Conservation (phyloP, 2,888 invertebrate species). For the Pachymerium ferrugineum region DNA sequence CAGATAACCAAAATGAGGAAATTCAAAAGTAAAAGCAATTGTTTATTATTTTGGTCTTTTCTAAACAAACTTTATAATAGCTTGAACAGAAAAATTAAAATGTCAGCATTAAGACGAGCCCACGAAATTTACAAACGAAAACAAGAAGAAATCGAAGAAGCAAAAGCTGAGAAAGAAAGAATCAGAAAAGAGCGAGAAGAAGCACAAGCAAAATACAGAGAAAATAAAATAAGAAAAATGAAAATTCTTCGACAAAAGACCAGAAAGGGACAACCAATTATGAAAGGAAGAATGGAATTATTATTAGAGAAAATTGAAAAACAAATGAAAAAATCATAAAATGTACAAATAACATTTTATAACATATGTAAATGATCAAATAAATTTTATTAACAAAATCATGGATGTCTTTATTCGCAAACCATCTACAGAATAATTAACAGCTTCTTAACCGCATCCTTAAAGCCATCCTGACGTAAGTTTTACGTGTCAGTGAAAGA, state of each 20-base stretch:
- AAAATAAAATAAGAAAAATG: background rate
- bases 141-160: background rate
- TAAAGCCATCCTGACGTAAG: background rate
- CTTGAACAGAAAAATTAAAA: conserved; percentile 5
- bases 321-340: background rate
- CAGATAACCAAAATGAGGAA: background rate
- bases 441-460: background rate
- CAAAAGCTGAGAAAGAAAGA: background rate
- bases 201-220: background rate
- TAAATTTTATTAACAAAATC: background rate
- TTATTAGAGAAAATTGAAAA: conserved; percentile 22
- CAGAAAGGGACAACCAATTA: conserved; percentile 4
- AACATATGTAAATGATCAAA: background rate
- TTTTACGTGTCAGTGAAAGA: background rate
- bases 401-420: background rate
- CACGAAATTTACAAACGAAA: background rate
- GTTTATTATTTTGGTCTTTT: background rate
- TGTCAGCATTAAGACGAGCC: background rate
- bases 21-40: background rate
- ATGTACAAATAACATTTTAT: background rate
- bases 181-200: background rate
- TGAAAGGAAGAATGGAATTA: conserved; percentile 29
- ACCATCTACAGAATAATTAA: background rate
- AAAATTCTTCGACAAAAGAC: background rate
- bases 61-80: too few relatives aligned